Percentiles rank a stretch among this genome's conserved stretches.
Conservation (phyloP, 1,140 invertebrate genomes). For the Drosophila virilis region DNA sequence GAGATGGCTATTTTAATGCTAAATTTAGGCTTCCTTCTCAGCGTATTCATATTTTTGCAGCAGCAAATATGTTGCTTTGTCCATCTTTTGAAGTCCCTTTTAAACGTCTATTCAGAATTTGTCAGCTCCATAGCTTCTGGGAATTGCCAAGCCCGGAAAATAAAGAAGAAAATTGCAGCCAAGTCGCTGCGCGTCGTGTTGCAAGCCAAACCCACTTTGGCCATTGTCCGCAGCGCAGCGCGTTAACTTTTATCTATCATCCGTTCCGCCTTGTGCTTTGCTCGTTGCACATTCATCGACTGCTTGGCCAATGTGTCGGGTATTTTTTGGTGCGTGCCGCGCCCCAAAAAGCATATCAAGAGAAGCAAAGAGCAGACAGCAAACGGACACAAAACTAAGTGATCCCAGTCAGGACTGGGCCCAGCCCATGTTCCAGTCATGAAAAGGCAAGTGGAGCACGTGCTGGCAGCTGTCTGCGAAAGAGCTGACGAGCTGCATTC, state of each 20-base stretch:
- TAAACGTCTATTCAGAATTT: conserved; percentile 4
- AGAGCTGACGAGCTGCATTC: conserved; percentile 34
- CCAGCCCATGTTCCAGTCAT: conserved; percentile 9
- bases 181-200: neutral
- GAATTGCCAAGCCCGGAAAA: neutral
- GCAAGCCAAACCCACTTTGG: conserved; percentile 32
- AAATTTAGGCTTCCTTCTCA: neutral
- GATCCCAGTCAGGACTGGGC: neutral
- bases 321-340: conserved; percentile 48
- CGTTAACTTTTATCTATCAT: conserved; percentile 23
- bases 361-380: conserved; percentile 8
- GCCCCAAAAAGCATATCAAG: conserved; percentile 42
- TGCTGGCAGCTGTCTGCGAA: conserved; percentile 18
- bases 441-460: conserved; percentile 24
- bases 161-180: neutral
- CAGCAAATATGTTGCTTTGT: neutral
- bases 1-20: no score
- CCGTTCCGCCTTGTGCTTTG: neutral
- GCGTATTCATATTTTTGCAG: neutral
- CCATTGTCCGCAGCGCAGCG: conserved; percentile 44
- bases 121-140: conserved; percentile 3
- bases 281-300: conserved; percentile 25
- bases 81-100: neutral
- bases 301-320: conserved; percentile 45
- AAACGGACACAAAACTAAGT: neutral